Evolutionary conservation across 2,113 vertebrate species (phyloP).

Genomic region (Chaetops frenatus): DNA sequence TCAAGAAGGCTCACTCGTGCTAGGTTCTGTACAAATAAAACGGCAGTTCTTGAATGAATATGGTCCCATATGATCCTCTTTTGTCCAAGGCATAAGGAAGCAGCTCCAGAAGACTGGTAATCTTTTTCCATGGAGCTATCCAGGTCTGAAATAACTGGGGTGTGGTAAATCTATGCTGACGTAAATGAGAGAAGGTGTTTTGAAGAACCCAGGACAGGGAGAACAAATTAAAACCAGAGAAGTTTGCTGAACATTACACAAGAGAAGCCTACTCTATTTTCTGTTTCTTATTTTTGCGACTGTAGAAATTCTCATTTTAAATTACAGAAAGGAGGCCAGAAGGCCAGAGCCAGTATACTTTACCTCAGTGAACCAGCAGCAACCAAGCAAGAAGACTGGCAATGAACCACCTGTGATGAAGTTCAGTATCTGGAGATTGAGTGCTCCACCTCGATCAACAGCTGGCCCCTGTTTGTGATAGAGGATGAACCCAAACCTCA

Average conservation of each 20-base stretch:
- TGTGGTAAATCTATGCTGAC: constrained; percentile 47
- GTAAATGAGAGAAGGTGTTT: constrained; percentile 45
- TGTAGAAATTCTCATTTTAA: neutral
- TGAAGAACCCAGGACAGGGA: neutral
- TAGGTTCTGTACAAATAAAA: neutral
- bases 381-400: neutral
- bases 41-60: neutral
- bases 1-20: neutral
- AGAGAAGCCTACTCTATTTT: neutral
- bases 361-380: neutral
- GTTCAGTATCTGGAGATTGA: neutral
- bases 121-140: constrained; percentile 37
- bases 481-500: neutral
- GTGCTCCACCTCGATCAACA: neutral
- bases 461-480: neutral
- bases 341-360: neutral
- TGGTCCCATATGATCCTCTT: neutral
- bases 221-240: constrained; percentile 42
- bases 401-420: neutral
- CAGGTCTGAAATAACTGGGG: constrained; percentile 47
- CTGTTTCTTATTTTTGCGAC: neutral
- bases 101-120: neutral
- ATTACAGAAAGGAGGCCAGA: neutral
- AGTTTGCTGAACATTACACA: neutral
- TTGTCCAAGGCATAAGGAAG: neutral